These are phyloP conservation scores for Horisme vitalbata DNA, from an alignment of 2,888 invertebrate genomes.

Conservation along the genomic window DNA sequence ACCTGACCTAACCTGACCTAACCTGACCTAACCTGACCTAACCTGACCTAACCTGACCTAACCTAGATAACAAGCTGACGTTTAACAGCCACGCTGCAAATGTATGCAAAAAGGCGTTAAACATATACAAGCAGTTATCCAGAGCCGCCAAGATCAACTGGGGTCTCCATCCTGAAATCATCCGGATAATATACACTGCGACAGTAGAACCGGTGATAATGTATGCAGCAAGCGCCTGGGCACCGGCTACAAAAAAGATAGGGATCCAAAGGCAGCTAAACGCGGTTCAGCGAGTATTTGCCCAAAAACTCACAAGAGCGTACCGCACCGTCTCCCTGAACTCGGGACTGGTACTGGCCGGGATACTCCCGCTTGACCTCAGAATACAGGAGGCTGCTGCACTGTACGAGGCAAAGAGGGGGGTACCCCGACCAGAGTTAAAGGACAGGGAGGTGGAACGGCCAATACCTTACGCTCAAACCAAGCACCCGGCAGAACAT, in stretches of 20 bases:
- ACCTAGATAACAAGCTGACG: constrained; percentile 13
- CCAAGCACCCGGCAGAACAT: too few relatives aligned
- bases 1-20: too few relatives aligned
- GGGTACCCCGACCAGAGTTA: too few relatives aligned
- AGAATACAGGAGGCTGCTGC: too few relatives aligned
- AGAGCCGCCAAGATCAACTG: not conserved
- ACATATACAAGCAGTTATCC: not conserved
- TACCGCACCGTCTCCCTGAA: too few relatives aligned
- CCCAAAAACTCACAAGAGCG: not conserved
- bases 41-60: too few relatives aligned
- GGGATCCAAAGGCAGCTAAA: not conserved
- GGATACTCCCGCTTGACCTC: too few relatives aligned
- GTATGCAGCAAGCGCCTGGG: constrained; percentile 7
- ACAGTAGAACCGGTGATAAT: constrained; percentile 1
- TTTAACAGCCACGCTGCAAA: constrained; percentile 8
- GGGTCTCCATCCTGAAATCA: constrained; percentile 4
- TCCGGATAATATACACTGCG: not conserved
- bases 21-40: too few relatives aligned
- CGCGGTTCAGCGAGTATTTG: constrained; percentile 2
- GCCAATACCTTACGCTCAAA: too few relatives aligned
- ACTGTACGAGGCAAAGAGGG: too few relatives aligned
- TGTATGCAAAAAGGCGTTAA: constrained; percentile 8
- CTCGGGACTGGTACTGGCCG: too few relatives aligned
- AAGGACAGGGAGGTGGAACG: too few relatives aligned
- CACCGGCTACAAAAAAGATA: not conserved